A percentile compares a stretch with the other conserved stretches of the same genome.
These are phyloP conservation scores for Drosophila bifasciata DNA, from an alignment of 1,140 invertebrate species.

Conservation along the genomic window DNA sequence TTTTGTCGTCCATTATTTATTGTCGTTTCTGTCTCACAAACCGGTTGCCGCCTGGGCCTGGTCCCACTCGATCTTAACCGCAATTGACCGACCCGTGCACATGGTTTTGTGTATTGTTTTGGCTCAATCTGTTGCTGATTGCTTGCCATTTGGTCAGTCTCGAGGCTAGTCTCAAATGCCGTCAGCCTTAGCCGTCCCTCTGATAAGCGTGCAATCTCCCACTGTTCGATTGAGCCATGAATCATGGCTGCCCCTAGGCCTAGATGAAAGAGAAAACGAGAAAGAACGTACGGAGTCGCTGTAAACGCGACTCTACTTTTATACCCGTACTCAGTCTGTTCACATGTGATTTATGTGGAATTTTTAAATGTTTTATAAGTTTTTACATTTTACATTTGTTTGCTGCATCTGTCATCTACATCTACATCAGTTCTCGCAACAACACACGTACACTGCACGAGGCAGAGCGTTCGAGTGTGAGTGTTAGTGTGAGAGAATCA, in stretches of 20 bases:
- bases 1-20: constrained; percentile 53
- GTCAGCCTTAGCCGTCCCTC: constrained; percentile 5
- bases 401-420: no score
- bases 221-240: constrained; percentile 13
- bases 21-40: constrained; percentile 57
- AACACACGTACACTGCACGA: no score
- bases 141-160: no score
- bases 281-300: no score
- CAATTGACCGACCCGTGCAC: constrained; percentile 59
- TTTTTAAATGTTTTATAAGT: no score
- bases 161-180: constrained; percentile 11
- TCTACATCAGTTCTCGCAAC: no score
- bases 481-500: no score
- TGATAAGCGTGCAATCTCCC: constrained; percentile 43
- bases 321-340: no score
- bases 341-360: no score
- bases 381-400: no score
- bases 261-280: not conserved
- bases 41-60: constrained; percentile 49
- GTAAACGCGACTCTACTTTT: no score
- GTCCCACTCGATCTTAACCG: constrained; percentile 46
- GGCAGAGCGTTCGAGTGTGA: no score
- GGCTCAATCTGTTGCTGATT: not conserved
- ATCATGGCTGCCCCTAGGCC: constrained; percentile 4
- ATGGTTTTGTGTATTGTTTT: constrained; percentile 41